These are phyloP conservation scores for Ceratina australensis DNA, from an alignment of 1,140 invertebrate genomes.

Conservation along the genomic window DNA sequence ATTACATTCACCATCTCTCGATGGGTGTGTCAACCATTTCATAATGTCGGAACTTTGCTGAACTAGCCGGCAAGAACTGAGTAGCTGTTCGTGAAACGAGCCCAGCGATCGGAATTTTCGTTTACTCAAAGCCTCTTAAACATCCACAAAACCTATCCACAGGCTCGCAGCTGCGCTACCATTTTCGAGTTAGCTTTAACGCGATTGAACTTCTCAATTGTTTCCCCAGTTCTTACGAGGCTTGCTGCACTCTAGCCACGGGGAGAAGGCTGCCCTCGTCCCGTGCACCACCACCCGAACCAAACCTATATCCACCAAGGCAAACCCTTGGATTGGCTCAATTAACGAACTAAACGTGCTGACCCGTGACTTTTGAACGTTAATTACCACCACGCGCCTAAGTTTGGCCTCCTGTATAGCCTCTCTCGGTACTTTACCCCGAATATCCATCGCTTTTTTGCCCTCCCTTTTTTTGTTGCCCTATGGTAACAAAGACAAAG, in stretches of 20 bases:
- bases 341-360: constrained; percentile 64
- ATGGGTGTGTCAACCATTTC: too few relatives aligned
- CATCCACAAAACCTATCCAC: constrained; percentile 5
- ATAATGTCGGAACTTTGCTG: too few relatives aligned
- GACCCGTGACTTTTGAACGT: constrained; percentile 55
- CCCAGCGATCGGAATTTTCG: constrained; percentile 9
- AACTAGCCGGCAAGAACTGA: too few relatives aligned
- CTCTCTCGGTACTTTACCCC: not conserved
- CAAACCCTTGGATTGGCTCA: constrained; percentile 53
- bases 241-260: not conserved
- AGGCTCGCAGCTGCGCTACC: not conserved
- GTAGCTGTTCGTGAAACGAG: not conserved
- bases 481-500: not conserved
- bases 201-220: constrained; percentile 37
- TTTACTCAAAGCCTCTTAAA: constrained; percentile 16
- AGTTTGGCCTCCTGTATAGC: not conserved
- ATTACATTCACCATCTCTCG: too few relatives aligned
- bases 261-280: constrained; percentile 13
- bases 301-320: constrained; percentile 13
- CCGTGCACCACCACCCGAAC: not conserved
- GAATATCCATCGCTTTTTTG: not conserved
- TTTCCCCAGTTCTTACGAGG: constrained; percentile 45
- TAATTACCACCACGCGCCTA: constrained; percentile 54
- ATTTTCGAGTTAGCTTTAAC: constrained; percentile 11
- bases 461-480: not conserved